Base-by-base conservation (phyloP, 37 sponge, comb jelly and placozoan genomes). In the Tethya wilhelma region DNA sequence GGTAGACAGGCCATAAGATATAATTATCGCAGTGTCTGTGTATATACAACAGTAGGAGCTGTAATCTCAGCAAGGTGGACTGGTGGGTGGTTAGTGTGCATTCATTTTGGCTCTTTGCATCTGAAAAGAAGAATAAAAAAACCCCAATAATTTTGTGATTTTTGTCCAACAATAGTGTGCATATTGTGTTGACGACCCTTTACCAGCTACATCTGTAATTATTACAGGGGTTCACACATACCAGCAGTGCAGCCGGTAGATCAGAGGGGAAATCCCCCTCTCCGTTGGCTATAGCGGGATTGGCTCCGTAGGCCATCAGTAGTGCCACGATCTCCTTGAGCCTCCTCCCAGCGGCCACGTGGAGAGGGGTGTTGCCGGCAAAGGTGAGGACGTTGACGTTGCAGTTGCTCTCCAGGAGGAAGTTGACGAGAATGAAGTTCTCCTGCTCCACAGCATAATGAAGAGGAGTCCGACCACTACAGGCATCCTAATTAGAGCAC, bases 361-460 rank as follows among this genome's bases (percentile, higher is more conserved):
- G 94, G n/a, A 94, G 84, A 1, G 94, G 94, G 25, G 94, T 94
- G 77, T 86, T 90, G 12, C 94, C 94, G 38, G 94, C 42, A 60
- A 84, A 94, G 5, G 94, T 94, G 8, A 78, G 67, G 17, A 84
- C 87, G 56, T 94, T 94, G 20, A 86, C 90, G 40, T 87, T 81
- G 32, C 74, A 75, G 45, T 70, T 85, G 55, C 74, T 79, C 69
- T 94, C 90, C 67, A 90, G 41, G 20, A 94, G 74, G 38, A 87
- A 86, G 70, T 83, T 90, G 70, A 87, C 83, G 31, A 94, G 49
- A 46, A 62, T 62, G 55, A 90, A 90, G 64, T 94, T 86, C 77
- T 94, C 87, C 22, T 53, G 53, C 44, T 94, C 94, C n/a, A 94
- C 88, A 59, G 94, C 94, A 87, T 94, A 90, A 70, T 94, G 94